Evolutionary conservation across 2,113 vertebrate species (phyloP), one percentile per base, ranked within the genome.

Genomic region (Microcebus jonahi): DNA sequence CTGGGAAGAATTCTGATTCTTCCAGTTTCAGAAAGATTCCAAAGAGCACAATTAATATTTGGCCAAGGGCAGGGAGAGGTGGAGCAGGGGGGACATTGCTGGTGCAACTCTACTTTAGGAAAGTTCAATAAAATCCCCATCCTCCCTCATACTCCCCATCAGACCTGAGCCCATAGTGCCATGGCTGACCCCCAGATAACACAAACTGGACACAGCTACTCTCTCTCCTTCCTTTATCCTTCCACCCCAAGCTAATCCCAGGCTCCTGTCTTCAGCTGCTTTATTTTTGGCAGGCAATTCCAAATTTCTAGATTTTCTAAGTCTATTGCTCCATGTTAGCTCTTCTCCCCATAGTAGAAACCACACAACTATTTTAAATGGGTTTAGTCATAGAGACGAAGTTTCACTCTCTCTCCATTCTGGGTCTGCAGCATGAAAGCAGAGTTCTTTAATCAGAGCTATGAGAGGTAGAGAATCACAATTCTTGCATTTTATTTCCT

Each of bases 11-110:
- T 94, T 91, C 21, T 53, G 42, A 71, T 95, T 71, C 27, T 90
- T 5, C 57, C 61, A 80, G n/a, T 91, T 95, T 68, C 53, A 59
- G 27, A 95, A 79, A 71, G 42, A 8, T 79, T 55, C 31, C 48
- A 86, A 95, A 85, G 21, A 89, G 12, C 29, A 77, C n/a, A 34
- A 80, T 85, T 73, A 91, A 77, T 71, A 92, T 90, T 86, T 63
- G 61, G 61, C 61, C 27, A 18, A 36, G 14, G 36, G 34, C 12
- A 31, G 25, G 27, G 36, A 29, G 34, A n/a, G 9, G 31, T 25
- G 18, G 21, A 4, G n/a, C 5, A 55, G 68, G 5, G 13, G 57
- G 50, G 29, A 20, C 31, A 89, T 76, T 81, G 59, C 45, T 70
- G 53, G 31, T 87, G 12, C 48, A 91, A 82, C 2, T 42, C 34